Evolutionary conservation across 2,113 vertebrate genomes (phyloP).

Genomic region (Saguinus imperator): DNA sequence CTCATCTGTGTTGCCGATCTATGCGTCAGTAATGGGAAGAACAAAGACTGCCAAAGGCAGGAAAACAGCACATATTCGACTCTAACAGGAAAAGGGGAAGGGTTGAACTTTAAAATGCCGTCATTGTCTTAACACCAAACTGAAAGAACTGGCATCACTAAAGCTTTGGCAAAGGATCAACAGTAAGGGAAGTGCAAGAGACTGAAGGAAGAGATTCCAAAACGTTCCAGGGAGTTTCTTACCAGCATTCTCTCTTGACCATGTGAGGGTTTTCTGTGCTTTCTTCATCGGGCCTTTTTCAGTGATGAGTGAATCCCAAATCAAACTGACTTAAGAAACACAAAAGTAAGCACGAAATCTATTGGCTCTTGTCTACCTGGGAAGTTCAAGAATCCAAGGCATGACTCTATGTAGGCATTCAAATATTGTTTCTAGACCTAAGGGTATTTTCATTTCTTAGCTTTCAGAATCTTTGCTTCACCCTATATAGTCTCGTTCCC

Average conservation of each 20-base stretch:
- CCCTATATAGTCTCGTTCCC: not conserved
- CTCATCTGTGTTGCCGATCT: not conserved
- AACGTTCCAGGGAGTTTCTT: not conserved
- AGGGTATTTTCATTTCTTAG: not conserved
- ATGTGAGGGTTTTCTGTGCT: not conserved
- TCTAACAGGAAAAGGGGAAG: not conserved
- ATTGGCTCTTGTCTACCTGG: not conserved
- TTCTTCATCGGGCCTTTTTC: not conserved
- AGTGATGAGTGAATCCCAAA: not conserved
- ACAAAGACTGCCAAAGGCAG: not conserved
- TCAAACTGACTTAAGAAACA: not conserved
- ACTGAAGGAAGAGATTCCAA: not conserved
- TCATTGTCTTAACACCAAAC: not conserved
- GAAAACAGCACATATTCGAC: not conserved
- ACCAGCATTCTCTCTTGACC: not conserved
- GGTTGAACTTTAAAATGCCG: not conserved
- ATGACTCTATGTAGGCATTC: not conserved
- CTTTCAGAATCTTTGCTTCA: not conserved
- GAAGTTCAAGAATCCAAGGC: not conserved
- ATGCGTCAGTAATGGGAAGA: not conserved
- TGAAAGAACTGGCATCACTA: not conserved
- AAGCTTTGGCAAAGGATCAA: not conserved
- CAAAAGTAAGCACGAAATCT: not conserved
- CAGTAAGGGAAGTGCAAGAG: not conserved
- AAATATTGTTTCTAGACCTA: not conserved